A percentile compares a stretch with the other conserved stretches of the same genome.
Evolutionary conservation across 2,113 vertebrate genomes (phyloP).

Genomic region (Oceanites oceanicus): DNA sequence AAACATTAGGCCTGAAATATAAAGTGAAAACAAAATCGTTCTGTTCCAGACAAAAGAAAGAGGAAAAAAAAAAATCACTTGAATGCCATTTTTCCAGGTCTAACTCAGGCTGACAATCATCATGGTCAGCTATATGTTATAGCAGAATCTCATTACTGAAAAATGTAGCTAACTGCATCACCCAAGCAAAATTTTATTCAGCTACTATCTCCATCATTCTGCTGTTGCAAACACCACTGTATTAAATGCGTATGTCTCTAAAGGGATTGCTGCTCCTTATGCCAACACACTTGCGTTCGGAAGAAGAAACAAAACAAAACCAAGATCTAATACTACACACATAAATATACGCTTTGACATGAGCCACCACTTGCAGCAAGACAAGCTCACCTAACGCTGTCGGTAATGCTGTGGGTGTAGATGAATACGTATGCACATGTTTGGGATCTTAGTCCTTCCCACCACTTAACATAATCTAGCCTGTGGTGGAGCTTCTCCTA

Average conservation of each 20-base stretch:
- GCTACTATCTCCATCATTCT: fast-evolving
- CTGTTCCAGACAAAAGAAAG: background rate
- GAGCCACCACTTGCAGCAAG: background rate
- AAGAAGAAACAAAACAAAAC: background rate
- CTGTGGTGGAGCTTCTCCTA: slow-evolving; percentile 9
- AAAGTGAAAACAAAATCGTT: background rate
- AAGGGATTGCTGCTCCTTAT: background rate
- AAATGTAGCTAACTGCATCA: background rate
- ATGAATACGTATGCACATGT: slow-evolving; percentile 1
- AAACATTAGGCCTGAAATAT: background rate
- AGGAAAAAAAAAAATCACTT: background rate
- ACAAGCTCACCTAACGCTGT: background rate
- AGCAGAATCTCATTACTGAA: background rate
- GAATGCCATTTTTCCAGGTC: background rate
- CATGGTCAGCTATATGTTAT: background rate
- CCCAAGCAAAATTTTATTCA: background rate
- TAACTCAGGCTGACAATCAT: background rate
- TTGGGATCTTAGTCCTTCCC: slow-evolving; percentile 42
- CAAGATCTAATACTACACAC: background rate
- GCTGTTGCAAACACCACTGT: background rate
- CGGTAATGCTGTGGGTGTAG: slow-evolving; percentile 23
- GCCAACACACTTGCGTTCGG: background rate
- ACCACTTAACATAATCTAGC: slow-evolving; percentile 35
- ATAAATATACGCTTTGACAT: background rate
- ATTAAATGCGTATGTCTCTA: background rate